A percentile compares a stretch with the other conserved stretches of the same genome.
These are phyloP conservation scores for Napeogenes sylphis DNA, from an alignment of 2,888 invertebrate species.

Conservation along the genomic window DNA sequence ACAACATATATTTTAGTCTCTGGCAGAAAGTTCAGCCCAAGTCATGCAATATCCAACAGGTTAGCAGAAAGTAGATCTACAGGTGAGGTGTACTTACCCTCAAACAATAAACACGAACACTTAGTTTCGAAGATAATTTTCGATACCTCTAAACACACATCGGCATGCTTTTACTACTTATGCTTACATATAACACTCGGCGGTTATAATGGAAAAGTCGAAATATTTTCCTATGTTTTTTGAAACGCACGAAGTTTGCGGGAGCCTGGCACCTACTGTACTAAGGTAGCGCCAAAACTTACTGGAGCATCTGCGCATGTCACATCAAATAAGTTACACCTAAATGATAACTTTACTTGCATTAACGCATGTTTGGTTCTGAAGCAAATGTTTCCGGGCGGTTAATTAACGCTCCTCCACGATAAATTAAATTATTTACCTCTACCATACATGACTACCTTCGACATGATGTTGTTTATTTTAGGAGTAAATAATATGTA, in stretches of 20 bases:
- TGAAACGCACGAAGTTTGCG: conserved; percentile 46
- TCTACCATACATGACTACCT: no score
- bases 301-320: conserved; percentile 50
- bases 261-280: conserved; percentile 56
- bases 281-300: conserved; percentile 35
- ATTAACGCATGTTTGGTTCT: conserved; percentile 9
- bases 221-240: conserved; percentile 37
- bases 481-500: no score
- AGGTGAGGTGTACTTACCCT: conserved; percentile 62
- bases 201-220: conserved; percentile 46
- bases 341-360: conserved; percentile 29
- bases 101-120: conserved; percentile 55
- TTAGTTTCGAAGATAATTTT: conserved; percentile 50
- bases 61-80: conserved; percentile 43
- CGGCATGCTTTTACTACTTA: conserved; percentile 65
- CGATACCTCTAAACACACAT: conserved; percentile 63
- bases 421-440: no score
- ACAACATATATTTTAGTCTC: conserved; percentile 1
- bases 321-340: conserved; percentile 35
- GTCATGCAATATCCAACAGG: conserved; percentile 28
- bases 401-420: not conserved
- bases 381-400: not conserved
- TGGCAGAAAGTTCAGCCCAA: conserved; percentile 15
- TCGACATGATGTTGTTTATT: no score
- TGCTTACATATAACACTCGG: conserved; percentile 73